A percentile compares a stretch with the other conserved stretches of the same genome.
phyloP scores from a whole-genome alignment of 2,888 invertebrate genomes.

The Quadriops clusia region DNA sequence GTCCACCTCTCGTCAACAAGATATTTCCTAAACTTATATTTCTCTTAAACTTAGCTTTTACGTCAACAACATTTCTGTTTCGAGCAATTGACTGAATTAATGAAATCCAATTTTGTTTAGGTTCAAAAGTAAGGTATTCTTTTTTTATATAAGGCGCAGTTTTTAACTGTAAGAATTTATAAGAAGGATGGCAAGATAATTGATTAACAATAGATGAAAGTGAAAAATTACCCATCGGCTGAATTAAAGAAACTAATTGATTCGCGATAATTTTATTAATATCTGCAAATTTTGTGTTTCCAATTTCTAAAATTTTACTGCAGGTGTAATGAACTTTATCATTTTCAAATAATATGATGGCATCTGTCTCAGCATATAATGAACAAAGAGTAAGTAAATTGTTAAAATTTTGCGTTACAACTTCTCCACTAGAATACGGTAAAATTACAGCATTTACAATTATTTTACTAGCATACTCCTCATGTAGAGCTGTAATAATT shows the following conservation, averaged over 20 bases:
- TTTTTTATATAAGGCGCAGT: conserved; percentile 32
- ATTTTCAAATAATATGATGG: conserved; percentile 38
- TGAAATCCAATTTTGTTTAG: conserved; percentile 31
- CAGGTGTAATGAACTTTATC: conserved; percentile 37
- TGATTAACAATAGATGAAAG: conserved; percentile 29
- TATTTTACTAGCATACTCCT: conserved; percentile 37
- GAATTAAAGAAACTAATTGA: conserved; percentile 37
- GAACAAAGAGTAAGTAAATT: conserved; percentile 38
- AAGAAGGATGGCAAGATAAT: conserved; percentile 37
- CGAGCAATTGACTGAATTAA: conserved; percentile 9
- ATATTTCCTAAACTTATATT: conserved; percentile 28
- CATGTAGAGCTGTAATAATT: conserved; percentile 33
- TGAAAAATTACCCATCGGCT: conserved; percentile 30
- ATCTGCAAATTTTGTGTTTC: conserved; percentile 28
- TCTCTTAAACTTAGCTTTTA: conserved; percentile 8
- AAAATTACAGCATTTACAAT: conserved; percentile 35
- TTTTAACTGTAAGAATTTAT: conserved; percentile 37
- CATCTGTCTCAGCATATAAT: conserved; percentile 34
- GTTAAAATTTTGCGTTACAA: conserved; percentile 43
- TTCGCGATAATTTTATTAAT: conserved; percentile 39
- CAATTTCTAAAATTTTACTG: conserved; percentile 23
- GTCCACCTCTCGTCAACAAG: conserved; percentile 34
- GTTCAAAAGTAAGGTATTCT: conserved; percentile 28
- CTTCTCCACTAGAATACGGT: conserved; percentile 40
- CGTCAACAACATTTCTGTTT: conserved; percentile 7